A percentile compares a stretch with the other conserved stretches of the same genome.
These are phyloP conservation scores for Halcyon badia DNA, from an alignment of 2,797 vertebrate genomes.

Conservation along the genomic window DNA sequence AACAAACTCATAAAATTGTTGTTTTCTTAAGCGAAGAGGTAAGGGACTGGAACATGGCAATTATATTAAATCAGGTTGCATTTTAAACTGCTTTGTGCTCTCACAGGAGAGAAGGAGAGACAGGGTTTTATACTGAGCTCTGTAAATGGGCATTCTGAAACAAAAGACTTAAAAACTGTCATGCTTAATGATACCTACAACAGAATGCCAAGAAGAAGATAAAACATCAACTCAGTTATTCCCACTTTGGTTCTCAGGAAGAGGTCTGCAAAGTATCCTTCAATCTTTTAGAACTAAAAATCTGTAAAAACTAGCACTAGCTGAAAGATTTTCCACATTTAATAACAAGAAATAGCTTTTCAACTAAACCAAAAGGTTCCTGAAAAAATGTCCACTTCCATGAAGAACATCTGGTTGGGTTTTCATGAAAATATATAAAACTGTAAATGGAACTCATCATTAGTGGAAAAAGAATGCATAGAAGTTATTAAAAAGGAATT, in stretches of 20 bases:
- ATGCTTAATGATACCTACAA: conserved; percentile 64
- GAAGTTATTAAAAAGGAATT: not conserved
- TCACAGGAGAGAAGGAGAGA: conserved; percentile 40
- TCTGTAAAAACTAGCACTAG: conserved; percentile 2
- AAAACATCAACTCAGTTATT: conserved; percentile 58
- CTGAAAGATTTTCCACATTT: conserved; percentile 33
- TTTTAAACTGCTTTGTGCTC: conserved; percentile 51
- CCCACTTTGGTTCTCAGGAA: conserved; percentile 40
- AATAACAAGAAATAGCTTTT: conserved; percentile 8
- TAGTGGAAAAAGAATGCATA: not conserved
- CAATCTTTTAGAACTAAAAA: conserved; percentile 23
- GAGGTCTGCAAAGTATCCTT: conserved; percentile 14
- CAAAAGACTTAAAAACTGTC: conserved; percentile 50
- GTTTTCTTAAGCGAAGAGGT: conserved; percentile 59
- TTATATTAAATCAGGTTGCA: conserved; percentile 63
- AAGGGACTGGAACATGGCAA: conserved; percentile 48
- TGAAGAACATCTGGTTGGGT: not conserved
- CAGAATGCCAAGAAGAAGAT: conserved; percentile 54
- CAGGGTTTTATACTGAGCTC: conserved; percentile 15
- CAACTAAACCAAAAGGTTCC: not conserved
- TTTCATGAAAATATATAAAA: not conserved
- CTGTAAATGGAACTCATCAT: not conserved
- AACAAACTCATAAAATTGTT: conserved; percentile 56
- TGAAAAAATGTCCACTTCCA: not conserved
- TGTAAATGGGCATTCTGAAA: conserved; percentile 54